These are phyloP conservation scores for Oryctolagus cuniculus DNA, from an alignment of 2,113 vertebrate species.

Conservation along the genomic window DNA sequence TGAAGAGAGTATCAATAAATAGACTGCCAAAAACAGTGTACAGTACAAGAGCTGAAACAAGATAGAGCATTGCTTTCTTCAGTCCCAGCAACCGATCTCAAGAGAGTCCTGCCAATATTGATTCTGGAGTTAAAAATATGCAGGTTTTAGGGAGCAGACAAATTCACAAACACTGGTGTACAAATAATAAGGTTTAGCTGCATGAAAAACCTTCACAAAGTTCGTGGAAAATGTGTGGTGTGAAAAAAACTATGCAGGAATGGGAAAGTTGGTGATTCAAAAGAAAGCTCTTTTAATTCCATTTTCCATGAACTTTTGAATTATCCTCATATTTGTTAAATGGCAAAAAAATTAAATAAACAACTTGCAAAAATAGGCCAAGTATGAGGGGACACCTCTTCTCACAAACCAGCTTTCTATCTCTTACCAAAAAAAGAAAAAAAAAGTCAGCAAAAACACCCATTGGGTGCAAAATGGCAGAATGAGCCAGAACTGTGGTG, in stretches of 20 bases:
- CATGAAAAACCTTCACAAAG: too few species aligned
- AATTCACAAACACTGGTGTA: background rate
- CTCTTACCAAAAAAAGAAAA: background rate
- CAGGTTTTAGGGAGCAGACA: background rate
- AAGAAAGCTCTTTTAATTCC: too few species aligned
- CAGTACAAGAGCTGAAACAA: background rate
- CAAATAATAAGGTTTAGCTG: background rate
- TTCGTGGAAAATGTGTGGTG: too few species aligned
- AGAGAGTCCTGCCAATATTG: background rate
- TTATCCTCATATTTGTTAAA: background rate
- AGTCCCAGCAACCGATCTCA: background rate
- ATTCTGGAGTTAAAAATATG: background rate
- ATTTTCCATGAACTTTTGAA: too few species aligned
- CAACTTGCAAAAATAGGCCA: background rate
- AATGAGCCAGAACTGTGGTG: too few species aligned
- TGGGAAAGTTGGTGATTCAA: too few species aligned
- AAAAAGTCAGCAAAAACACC: background rate
- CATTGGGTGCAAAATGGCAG: background rate
- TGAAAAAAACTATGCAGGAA: too few species aligned
- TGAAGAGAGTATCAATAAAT: background rate
- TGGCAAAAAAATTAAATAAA: background rate
- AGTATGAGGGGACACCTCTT: background rate
- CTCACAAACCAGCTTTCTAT: background rate
- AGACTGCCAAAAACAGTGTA: background rate
- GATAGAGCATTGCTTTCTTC: background rate